These are phyloP conservation scores for Eretmochelys imbricata DNA, from an alignment of 2,113 vertebrate species.

Conservation along the genomic window DNA sequence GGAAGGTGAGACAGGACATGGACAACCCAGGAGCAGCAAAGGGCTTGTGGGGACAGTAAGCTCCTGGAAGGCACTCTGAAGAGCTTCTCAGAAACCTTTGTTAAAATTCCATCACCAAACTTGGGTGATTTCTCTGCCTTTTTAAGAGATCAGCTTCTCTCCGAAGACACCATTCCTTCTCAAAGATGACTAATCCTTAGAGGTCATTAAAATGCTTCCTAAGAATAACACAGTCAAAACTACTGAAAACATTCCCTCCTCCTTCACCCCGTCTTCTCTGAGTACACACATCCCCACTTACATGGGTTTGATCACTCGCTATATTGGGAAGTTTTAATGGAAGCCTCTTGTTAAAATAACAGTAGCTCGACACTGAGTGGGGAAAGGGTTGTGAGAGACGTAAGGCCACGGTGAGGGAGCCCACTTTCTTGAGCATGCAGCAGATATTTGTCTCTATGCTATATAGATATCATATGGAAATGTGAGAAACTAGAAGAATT, in stretches of 20 bases:
- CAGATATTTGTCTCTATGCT: rapidly evolving
- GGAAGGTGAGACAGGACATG: background rate
- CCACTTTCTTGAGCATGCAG: background rate
- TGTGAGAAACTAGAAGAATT: background rate
- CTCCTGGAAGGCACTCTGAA: background rate
- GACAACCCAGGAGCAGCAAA: background rate
- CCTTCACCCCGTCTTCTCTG: background rate
- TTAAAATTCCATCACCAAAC: background rate
- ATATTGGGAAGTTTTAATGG: background rate
- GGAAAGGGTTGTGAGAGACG: background rate
- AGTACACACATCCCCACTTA: background rate
- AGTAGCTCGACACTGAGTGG: background rate
- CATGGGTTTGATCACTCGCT: background rate
- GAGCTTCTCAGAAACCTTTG: background rate
- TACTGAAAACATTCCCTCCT: background rate
- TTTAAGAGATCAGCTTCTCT: background rate
- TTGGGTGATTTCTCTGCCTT: background rate
- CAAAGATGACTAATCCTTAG: background rate
- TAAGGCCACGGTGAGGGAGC: rapidly evolving
- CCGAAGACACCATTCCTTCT: background rate
- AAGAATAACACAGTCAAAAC: background rate
- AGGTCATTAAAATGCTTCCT: background rate
- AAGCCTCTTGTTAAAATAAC: background rate
- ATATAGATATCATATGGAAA: background rate
- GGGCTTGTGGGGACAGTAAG: background rate